These are phyloP conservation scores for Lepus townsendii DNA, from an alignment of 2,797 vertebrate species.

Conservation along the genomic window DNA sequence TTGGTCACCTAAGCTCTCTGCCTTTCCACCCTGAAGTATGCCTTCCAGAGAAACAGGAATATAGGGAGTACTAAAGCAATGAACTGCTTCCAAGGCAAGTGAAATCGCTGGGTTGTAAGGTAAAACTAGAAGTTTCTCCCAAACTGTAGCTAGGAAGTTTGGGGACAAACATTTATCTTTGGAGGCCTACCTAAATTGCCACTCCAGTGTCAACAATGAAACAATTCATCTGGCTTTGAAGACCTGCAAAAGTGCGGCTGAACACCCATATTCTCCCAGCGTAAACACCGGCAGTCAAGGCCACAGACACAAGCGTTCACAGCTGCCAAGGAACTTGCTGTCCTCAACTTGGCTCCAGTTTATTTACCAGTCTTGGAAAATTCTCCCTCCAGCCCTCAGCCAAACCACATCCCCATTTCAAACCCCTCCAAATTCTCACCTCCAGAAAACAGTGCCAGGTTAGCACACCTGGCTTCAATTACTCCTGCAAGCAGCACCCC, in stretches of 20 bases:
- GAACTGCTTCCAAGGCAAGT: background rate
- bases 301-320: background rate
- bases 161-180: conserved; percentile 23
- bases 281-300: background rate
- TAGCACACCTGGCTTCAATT: conserved; percentile 80
- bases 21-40: background rate
- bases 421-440: conserved; percentile 78
- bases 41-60: background rate
- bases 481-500: background rate
- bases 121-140: background rate
- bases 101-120: background rate
- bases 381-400: conserved; percentile 47
- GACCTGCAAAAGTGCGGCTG: background rate
- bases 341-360: background rate
- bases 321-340: conserved; percentile 61
- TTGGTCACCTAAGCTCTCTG: background rate
- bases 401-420: conserved; percentile 80
- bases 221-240: background rate
- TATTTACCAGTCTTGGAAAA: conserved; percentile 77
- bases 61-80: background rate
- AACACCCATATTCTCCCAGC: background rate
- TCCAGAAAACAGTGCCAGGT: conserved; percentile 66
- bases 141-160: conserved; percentile 1
- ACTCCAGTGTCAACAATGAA: background rate
- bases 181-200: background rate